Conservation (phyloP, 2,888 invertebrate species). For the Harmothoe impar region DNA sequence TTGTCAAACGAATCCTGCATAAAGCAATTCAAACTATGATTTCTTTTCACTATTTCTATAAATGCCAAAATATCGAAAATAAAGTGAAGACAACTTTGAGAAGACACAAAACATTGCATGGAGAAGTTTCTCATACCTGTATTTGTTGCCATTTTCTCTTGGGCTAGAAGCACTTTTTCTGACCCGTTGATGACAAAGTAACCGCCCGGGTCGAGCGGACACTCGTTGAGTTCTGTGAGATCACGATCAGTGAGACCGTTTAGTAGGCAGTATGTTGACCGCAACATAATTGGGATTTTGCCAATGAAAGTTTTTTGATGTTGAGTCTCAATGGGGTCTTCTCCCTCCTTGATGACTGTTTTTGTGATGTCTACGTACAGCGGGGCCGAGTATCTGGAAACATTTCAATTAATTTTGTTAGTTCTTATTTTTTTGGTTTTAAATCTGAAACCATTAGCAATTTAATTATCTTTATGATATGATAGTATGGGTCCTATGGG, state of each 20-base stretch:
- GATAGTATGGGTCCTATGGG: too few relatives aligned
- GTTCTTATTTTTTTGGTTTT: background rate
- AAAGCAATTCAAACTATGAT: too few relatives aligned
- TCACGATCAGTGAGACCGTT: conserved; percentile 98
- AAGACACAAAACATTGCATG: too few relatives aligned
- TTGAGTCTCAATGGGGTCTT: conserved; percentile 90
- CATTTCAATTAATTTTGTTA: background rate
- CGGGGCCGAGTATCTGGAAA: conserved; percentile 93
- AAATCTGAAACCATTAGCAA: too few relatives aligned
- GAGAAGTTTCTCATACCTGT: conserved; percentile 85
- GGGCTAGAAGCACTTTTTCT: conserved; percentile 98
- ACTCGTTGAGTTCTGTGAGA: conserved; percentile 99
- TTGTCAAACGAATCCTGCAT: too few relatives aligned
- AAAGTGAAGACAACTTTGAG: too few relatives aligned
- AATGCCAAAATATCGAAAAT: too few relatives aligned
- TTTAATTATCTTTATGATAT: too few relatives aligned
- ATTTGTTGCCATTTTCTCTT: conserved; percentile 99
- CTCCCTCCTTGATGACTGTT: conserved; percentile 94
- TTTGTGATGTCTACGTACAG: conserved; percentile 99
- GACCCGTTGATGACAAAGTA: conserved; percentile 99
- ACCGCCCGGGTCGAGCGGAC: conserved; percentile 99
- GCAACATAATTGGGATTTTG: conserved; percentile 99
- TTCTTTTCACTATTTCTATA: too few relatives aligned
- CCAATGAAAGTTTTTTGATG: conserved; percentile 89
- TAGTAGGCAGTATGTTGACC: conserved; percentile 97